Evolutionary conservation across 1,140 invertebrate genomes (phyloP), one percentile per base, ranked within the genome.

Genomic region (Apis laboriosa): DNA sequence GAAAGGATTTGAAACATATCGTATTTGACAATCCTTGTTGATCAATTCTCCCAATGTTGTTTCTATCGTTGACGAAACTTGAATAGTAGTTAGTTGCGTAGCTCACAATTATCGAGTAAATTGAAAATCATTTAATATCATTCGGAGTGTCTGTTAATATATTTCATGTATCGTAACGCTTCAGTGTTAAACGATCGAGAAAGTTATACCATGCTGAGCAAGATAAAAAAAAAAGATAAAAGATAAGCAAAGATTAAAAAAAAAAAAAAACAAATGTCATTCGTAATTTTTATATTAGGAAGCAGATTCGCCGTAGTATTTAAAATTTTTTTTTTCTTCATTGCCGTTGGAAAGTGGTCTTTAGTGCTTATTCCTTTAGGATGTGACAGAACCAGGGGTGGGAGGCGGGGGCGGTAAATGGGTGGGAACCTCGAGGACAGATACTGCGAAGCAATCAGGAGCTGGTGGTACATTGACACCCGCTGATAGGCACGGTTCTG

Each of bases 401-500:
- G 95, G 94, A 93, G 92, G 91, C 71, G 95, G 95, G 86, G 78
- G 95, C 89, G 92, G 94, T 94, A 95, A 96, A 90, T 95, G 95
- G 91, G 94, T 95, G 93, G 95, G 95, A 93, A 92, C 95, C 84
- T 95, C 94, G 80, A 95, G 95, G 80, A 94, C 95, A 91, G 94
- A 96, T 92, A 94, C 94, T 94, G 93, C 93, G 95, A 92, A 93
- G 92, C 94, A 94, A 95, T 96, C 89, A 96, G 96, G 89, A 96
- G 96, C 94, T 88, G 93, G 93, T 92, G 96, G 96, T 90, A 96
- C 96, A 93, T 96, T 98, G 91, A 98, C 97, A 87, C 97, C 98
- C 90, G 98, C 98, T 92, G 98, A 98, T 95, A 96, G 98, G 94
- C 98, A 98, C 94, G 98, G 98, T 94, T 98, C 97, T 92, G 97